Base-by-base conservation (phyloP, 2,888 invertebrate genomes). In the Hypolimnas misippus region DNA sequence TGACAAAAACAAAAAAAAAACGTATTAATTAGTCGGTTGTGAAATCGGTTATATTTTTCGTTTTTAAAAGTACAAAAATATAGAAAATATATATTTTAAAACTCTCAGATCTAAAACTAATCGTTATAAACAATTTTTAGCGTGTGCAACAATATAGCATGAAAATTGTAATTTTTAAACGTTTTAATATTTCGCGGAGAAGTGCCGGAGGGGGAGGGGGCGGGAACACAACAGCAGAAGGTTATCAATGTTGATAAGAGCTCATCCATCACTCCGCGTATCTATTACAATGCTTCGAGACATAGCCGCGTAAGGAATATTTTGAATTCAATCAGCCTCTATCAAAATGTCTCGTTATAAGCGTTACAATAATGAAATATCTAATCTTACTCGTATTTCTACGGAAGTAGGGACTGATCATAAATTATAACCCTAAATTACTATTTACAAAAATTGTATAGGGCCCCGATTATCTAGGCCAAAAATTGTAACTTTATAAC, bases 201-300 rank as follows among this genome's bases (percentile, higher is more conserved):
- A 46, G 54, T 38, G 42, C 71, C 71, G 71, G 67, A 64, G 60
- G 74, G 64, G 76, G 68, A 31, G 69, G 73, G 74, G 72, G 76
- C 10, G 76, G 77, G 76, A 73, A 74, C 76, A 75, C 53, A 59
- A 59, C 76, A 77, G 71, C 79, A 78, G 81, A 87, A 86, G 90
- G 90, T 90, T 91, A 91, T 90, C 90, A 85, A 72, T 74, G 62
- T 70, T 80, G 91, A 90, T 91, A 90, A 90, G 81, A 83, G 77
- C 82, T 73, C 84, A 91, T 91, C 91, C 86, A 90, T 91, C 89
- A 90, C 75, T 71, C n/a, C 70, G 55, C 71, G 64, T 69, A 71
- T 71, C 70, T 73, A 71, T 70, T 65, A 70, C 70, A 70, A 69
- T 67, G 66, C 67, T 64, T 62, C 56, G 54, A 71, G 69, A 68